A percentile compares a stretch with the other conserved stretches of the same genome.
These are phyloP conservation scores for Etheostoma spectabile DNA, from an alignment of 2,113 vertebrate genomes.

Conservation along the genomic window DNA sequence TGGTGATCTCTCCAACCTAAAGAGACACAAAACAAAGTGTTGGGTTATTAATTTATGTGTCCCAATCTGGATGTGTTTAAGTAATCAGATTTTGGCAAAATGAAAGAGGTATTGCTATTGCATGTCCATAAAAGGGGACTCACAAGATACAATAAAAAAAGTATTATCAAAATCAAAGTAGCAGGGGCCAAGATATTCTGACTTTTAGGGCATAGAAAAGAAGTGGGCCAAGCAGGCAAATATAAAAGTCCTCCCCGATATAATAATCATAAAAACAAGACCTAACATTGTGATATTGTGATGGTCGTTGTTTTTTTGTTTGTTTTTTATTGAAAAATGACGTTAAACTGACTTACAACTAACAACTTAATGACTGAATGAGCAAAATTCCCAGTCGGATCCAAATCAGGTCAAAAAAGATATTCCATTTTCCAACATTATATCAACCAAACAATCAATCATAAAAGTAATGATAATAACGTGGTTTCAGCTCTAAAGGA, in stretches of 20 bases:
- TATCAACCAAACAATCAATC: background rate
- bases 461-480: background rate
- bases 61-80: background rate
- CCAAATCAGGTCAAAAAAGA: background rate
- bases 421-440: background rate
- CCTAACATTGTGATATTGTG: too few species aligned
- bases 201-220: background rate
- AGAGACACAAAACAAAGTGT: slow-evolving; percentile 37
- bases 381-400: background rate
- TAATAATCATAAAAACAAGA: background rate
- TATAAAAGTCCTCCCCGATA: background rate
- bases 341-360: too few species aligned
- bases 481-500: background rate
- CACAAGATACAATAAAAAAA: background rate
- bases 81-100: background rate
- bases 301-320: too few species aligned
- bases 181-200: background rate
- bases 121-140: background rate
- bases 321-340: too few species aligned
- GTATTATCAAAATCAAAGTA: background rate
- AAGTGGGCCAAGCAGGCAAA: background rate
- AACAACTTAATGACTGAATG: too few species aligned
- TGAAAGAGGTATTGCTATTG: background rate
- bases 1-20: slow-evolving; percentile 92
- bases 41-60: background rate